Conservation (phyloP, 2,113 vertebrate genomes). For the Strigops habroptila region DNA sequence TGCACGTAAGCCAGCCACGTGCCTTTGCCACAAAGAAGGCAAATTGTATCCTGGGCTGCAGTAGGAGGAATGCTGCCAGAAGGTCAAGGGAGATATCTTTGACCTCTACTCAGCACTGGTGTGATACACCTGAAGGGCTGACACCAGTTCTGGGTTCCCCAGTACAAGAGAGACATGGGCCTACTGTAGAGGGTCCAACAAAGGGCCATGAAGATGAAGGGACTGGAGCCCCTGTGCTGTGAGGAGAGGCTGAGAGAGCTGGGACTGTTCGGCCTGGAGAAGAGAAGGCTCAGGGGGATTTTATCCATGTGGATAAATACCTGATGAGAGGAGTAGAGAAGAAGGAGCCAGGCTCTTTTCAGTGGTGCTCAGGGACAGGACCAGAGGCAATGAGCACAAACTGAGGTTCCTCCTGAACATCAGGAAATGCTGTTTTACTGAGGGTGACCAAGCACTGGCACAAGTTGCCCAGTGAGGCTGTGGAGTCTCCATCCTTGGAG, state of each 20-base stretch:
- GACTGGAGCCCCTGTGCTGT: background rate
- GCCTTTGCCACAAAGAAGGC: background rate
- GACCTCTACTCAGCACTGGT: background rate
- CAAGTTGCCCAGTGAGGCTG: background rate
- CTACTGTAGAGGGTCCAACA: fast-evolving
- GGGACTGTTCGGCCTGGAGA: background rate
- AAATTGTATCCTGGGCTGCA: background rate
- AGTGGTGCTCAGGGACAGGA: background rate
- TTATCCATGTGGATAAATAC: background rate
- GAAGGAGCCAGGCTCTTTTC: background rate
- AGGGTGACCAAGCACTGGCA: background rate
- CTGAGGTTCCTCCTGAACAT: background rate
- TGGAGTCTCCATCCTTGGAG: background rate
- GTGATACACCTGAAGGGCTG: background rate
- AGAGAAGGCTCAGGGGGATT: background rate
- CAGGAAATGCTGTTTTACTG: background rate
- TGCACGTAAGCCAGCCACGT: background rate
- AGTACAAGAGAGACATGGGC: background rate
- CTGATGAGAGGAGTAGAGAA: background rate
- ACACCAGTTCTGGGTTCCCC: background rate
- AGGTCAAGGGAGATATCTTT: background rate
- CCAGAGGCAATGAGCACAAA: background rate
- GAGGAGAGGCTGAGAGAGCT: background rate
- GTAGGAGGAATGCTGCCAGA: background rate
- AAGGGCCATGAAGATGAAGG: fast-evolving